Conservation (phyloP, 1,140 invertebrate species). For the Drosophila chauvacae region DNA sequence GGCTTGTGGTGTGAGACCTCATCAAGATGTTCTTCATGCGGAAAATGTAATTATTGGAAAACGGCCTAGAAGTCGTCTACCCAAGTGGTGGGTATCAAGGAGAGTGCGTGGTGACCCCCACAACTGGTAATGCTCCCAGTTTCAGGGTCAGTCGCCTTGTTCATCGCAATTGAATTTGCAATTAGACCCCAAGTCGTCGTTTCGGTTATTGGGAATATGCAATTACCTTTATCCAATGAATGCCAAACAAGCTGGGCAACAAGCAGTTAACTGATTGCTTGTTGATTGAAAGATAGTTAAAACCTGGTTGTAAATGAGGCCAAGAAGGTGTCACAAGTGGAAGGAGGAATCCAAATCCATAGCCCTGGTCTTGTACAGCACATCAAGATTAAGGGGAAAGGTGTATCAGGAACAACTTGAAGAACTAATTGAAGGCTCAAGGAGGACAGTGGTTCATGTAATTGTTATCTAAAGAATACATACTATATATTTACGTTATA, state of each 20-base stretch:
- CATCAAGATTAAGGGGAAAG: neutral
- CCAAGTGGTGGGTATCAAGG: no score
- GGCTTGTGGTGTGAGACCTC: no score
- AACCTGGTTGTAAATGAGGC: neutral
- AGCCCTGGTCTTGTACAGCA: no score
- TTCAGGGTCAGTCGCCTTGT: neutral
- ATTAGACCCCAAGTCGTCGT: neutral
- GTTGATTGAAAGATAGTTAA: neutral
- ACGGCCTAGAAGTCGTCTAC: no score
- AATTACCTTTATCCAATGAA: conserved; percentile 1
- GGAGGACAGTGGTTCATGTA: neutral
- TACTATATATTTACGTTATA: no score
- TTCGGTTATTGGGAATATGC: neutral
- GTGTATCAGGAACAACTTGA: no score
- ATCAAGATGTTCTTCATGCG: no score
- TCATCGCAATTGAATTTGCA: conserved; percentile 1
- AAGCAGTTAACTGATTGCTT: neutral
- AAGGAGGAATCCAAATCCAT: neutral
- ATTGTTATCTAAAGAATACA: neutral
- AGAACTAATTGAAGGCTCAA: no score
- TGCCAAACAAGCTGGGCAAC: neutral
- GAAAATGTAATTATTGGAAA: neutral
- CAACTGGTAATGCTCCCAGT: neutral
- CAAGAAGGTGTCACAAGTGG: neutral
- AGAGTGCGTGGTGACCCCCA: no score